Base-by-base conservation (phyloP, 1,140 invertebrate species). In the Galleria mellonella region DNA sequence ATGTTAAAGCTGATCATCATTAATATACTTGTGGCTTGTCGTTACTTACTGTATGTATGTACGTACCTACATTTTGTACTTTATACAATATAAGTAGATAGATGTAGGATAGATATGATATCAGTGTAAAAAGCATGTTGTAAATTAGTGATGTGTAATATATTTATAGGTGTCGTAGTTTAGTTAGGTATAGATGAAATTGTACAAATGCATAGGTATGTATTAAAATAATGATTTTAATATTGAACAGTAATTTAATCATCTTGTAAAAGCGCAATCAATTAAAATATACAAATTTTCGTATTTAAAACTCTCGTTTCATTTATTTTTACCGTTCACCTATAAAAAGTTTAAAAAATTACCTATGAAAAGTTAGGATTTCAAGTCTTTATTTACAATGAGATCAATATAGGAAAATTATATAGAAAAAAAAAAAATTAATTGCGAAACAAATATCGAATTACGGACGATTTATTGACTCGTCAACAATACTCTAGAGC, bases 121-220 rank as follows among this genome's bases (percentile, higher is more conserved):
- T 77, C 56, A 74, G 51, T 84, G 81, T 84, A 82, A 84, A 83
- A 84, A 84, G 65, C 68, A 72, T 78, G 64, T 72, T 84, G 81
- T 84, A 84, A 66, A 78, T 72, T 81, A 82, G 74, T 63, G 58
- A 62, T 72, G 64, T 82, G 72, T 82, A 76, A 74, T 81, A 81
- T 82, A 78, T 75, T 72, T 55, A 66, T 75, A 75, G 63, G 62
- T 62, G 67, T 77, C 42, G 62, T 83, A 82, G 73, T 61, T 66
- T 81, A 83, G 74, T 56, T 84, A 82, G 77, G 70, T 65, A 69
- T 84, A 84, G 81, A 76, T 69, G 63, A 78, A 82, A 83, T 84
- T 84, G 78, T 84, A 83, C 76, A 83, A 81, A 82, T 72, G 66
- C 72, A 77, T 79, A 76, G n/a, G n/a, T n/a, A n/a, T n/a, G n/a